Evolutionary conservation across 1,140 invertebrate species (phyloP), one percentile per base, ranked within the genome.

Genomic region (Hyposmocoma kahamanoa): DNA sequence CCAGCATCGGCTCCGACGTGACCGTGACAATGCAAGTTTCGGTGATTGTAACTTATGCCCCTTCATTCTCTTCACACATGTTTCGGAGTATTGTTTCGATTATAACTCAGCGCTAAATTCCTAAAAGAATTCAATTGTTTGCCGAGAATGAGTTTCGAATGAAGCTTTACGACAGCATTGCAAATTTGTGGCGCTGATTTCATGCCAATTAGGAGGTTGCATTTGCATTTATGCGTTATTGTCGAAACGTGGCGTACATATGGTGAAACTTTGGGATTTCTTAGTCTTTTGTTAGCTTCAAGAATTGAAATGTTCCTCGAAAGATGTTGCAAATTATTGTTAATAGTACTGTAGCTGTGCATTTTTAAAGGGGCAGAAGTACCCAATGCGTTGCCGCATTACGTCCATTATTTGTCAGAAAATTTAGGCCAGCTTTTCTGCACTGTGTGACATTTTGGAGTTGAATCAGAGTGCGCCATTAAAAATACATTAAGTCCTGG

Each of bases 401-500:
- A 17, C 15, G 32, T 36, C 13, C 15, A 17, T 17, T n/a, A 10
- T 17, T 36, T 15, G 24, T 26, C 24, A n/a, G 24, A 36, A n/a
- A 15, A 36, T 36, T 36, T 17, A 36, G 32, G 32, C 18, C 32
- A 17, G 18, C 11, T 36, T 36, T 36, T 36, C 32, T 36, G 32
- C 32, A 36, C 28, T 13, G 15, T 36, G 32, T 36, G 26, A 42
- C 34, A 49, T 30, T 49, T 41, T 41, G 36, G 21, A 24, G 20
- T 24, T 22, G 22, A 38, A 36, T 38, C 26, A 38, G 45, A 32
- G 36, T 34, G 45, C 13, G 62, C 71, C 67, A 79, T 82, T 79
- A 82, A 79, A 77, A 75, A 73, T 66, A 76, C 73, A 79, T 82
- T 79, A 79, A 36, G 59, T 63, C 58, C 59, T 65, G 50, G 55